Conservation (phyloP, 1,140 invertebrate genomes). For the Grapholita molesta region DNA sequence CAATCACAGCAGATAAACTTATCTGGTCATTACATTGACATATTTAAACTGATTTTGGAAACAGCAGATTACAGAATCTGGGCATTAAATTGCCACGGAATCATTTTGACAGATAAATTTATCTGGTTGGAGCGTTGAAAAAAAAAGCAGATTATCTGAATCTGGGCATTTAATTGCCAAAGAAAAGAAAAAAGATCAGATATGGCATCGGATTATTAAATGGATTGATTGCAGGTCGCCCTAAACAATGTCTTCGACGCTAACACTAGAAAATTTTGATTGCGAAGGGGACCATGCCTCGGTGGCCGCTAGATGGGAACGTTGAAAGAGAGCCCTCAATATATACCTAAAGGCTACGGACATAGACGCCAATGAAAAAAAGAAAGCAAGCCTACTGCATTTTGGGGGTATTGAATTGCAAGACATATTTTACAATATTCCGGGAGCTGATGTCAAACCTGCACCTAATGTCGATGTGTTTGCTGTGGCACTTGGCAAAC, state of each 20-base stretch:
- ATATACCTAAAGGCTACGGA: constrained; percentile 32
- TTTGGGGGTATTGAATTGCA: constrained; percentile 26
- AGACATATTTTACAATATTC: constrained; percentile 35
- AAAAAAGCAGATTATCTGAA: background rate
- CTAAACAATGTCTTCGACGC: background rate
- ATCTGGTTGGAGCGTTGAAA: too few relatives aligned
- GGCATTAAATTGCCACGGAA: background rate
- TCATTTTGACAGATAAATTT: too few relatives aligned
- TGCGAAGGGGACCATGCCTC: constrained; percentile 30
- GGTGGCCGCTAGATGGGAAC: constrained; percentile 29
- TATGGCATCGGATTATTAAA: background rate
- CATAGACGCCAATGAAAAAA: constrained; percentile 26
- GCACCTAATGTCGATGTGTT: background rate
- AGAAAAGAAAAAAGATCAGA: background rate
- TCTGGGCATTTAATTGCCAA: background rate
- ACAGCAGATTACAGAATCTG: background rate
- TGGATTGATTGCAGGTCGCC: background rate
- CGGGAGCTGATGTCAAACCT: constrained; percentile 18
- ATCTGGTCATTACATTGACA: background rate
- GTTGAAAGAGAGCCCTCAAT: constrained; percentile 29
- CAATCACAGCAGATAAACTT: background rate
- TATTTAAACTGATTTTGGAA: background rate
- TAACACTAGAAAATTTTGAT: constrained; percentile 26
- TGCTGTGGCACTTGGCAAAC: constrained; percentile 23
- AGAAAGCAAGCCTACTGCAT: constrained; percentile 31